Base-by-base conservation (phyloP, 2,888 invertebrate genomes). In the Protonemura montana region DNA sequence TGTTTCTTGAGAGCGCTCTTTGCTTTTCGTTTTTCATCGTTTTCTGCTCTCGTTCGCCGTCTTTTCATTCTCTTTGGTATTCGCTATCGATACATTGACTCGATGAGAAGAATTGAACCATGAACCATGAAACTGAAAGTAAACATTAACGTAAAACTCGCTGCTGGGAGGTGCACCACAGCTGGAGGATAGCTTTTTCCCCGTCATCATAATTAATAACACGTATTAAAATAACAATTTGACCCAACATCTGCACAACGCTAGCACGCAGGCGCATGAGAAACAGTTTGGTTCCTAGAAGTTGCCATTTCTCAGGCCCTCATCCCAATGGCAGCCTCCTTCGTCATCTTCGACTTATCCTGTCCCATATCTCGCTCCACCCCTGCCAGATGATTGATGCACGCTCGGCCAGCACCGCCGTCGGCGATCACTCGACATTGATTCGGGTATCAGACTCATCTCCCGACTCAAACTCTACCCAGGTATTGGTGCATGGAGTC, bases 341-440 rank as follows among this genome's bases (percentile, higher is more conserved):
- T 35, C 35, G 35, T 35, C 35, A 35, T 35, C 35, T 35, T 35
- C 35, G 35, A 35, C 21, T 59, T 21, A 59, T 59, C 59, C 21
- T 21, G 59, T 10, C 59, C 16, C 16, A 21, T 2, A 59, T 59
- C 59, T 59, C 59, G 59, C 16, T 21, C 59, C 59, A 59, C 59
- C 59, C 59, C 59, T 59, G 59, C 59, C 59, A 59, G 59, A 59
- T 59, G 59, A 59, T 59, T 59, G 59, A 59, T 59, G 59, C 59
- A 16, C 59, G 59, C 59, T 21, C 13, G 59, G 59, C 59, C 21
- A 2, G 59, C 59, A 3, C 21, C 59, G 59, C 59, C 59, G 16
- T 10, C 59, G 59, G 59, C 59, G 16, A 10, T 59, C 59, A 21
- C 59, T 59, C 59, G 59, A 59, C 59, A 59, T 59, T 59, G 59